Evolutionary conservation across 2,113 vertebrate species (phyloP), one percentile per base, ranked within the genome.

Genomic region (Dendrocopos noguchii): DNA sequence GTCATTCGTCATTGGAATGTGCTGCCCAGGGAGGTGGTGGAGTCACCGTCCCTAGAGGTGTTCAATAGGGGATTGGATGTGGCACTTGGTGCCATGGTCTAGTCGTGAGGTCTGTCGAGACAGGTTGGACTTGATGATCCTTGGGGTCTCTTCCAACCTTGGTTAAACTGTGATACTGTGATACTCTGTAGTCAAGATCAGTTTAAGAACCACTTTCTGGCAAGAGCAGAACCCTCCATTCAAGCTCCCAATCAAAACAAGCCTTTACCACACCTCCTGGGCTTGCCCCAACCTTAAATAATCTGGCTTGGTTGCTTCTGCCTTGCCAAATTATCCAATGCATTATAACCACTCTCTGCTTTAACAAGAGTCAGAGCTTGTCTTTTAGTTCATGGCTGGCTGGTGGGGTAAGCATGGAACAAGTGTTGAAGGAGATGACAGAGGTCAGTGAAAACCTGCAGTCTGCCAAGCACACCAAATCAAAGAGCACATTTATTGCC

Each of bases 221-320:
- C 22, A 4, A 0, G 27, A 55, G 15, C 1, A 2, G 3, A 33
- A 67, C 12, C 7, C 27, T 42, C 47, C 9, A 21, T 50, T 20
- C 47, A 50, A 21, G 47, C 47, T 50, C 22, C 16, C 1, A 1
- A 3, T 11, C 18, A 55, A 80, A 29, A n/a, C 15, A 33, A 60
- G 24, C 0, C 67, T 84, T 36, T 77, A 15, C n/a, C 18, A 42
- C 10, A 66, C 3, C 18, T 55, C 6, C 65, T 84, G n/a, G 33
- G n/a, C 42, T 64, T 46, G 21, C 10, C 7, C 42, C 46, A 52
- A 9, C 36, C 31, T 46, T 34, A 82, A n/a, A 1, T n/a, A 59
- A n/a, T 14, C 18, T 67, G 12, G 24, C 75, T 81, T 53, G 9
- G 8, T 21, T 82, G 6, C 27, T 77, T 65, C 19, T 85, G 52